phyloP scores from a whole-genome alignment of 2,797 vertebrate genomes.

The Sebastes trivittatus region DNA sequence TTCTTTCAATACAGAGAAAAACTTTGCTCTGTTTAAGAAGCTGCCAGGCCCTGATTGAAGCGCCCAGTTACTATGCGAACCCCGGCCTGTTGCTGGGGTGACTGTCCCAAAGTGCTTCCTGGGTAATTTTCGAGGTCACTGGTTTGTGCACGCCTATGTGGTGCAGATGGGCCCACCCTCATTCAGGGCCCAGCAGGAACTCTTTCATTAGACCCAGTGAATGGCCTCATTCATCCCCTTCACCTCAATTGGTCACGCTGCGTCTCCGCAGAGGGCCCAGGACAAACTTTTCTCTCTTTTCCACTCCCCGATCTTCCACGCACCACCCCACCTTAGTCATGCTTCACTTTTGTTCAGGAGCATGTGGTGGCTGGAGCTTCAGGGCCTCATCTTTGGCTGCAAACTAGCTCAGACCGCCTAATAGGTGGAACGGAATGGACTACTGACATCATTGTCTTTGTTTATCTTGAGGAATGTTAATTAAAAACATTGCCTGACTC shows the following conservation, averaged over 20 bases:
- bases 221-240: slow-evolving; percentile 84
- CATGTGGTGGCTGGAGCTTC: slow-evolving; percentile 54
- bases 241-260: slow-evolving; percentile 83
- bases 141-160: slow-evolving; percentile 85
- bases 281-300: slow-evolving; percentile 80
- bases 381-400: slow-evolving; percentile 42
- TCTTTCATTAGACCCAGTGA: slow-evolving; percentile 83
- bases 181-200: slow-evolving; percentile 81
- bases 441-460: slow-evolving; percentile 23
- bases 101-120: slow-evolving; percentile 85
- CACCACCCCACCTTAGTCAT: slow-evolving; percentile 79
- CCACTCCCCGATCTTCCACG: slow-evolving; percentile 67
- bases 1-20: slow-evolving; percentile 72
- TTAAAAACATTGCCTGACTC: neutral
- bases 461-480: slow-evolving; percentile 11
- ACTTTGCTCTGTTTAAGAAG: slow-evolving; percentile 75
- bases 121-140: slow-evolving; percentile 87
- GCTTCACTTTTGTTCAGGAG: slow-evolving; percentile 71
- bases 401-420: slow-evolving; percentile 23
- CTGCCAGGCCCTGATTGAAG: slow-evolving; percentile 80
- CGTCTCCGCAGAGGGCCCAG: slow-evolving; percentile 73
- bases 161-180: slow-evolving; percentile 83
- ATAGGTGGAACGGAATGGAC: slow-evolving; percentile 17
- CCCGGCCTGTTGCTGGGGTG: slow-evolving; percentile 82
- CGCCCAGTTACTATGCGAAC: slow-evolving; percentile 83